These are phyloP conservation scores for Sorex maritimensis DNA, from an alignment of 2,797 vertebrate species.

Conservation along the genomic window DNA sequence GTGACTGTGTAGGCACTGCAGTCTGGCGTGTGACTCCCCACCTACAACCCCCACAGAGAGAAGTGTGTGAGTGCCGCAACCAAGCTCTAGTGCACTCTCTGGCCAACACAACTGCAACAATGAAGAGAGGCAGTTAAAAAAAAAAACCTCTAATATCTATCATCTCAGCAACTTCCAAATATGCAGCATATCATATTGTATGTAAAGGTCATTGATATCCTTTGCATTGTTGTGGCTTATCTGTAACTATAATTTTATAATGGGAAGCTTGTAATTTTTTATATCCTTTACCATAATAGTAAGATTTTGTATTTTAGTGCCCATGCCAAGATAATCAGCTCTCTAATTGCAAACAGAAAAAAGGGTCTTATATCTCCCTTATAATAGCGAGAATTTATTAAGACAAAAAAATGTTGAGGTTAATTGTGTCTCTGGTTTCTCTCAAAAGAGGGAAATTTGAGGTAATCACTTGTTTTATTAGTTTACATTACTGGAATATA, in stretches of 20 bases:
- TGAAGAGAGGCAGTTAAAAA: too few species aligned
- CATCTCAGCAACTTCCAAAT: neutral
- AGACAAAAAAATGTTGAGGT: neutral
- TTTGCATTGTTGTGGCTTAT: neutral
- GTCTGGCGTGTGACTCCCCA: too few species aligned
- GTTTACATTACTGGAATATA: neutral
- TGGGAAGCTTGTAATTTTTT: neutral
- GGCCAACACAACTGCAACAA: too few species aligned
- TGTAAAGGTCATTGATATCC: neutral
- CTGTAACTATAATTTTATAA: neutral
- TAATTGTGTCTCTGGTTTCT: neutral
- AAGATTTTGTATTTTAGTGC: constrained; percentile 30
- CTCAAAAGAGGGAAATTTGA: neutral
- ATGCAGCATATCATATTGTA: neutral
- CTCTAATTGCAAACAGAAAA: neutral
- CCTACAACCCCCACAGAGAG: too few species aligned
- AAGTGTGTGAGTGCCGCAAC: too few species aligned
- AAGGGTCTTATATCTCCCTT: neutral
- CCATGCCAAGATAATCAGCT: neutral
- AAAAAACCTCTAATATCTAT: too few species aligned
- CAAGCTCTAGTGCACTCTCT: too few species aligned
- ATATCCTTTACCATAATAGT: neutral
- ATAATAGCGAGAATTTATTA: neutral
- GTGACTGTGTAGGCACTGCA: too few species aligned
- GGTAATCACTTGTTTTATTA: constrained; percentile 19